Base-by-base conservation (phyloP, 2,797 vertebrate genomes). In the Argyrosomus regius region DNA sequence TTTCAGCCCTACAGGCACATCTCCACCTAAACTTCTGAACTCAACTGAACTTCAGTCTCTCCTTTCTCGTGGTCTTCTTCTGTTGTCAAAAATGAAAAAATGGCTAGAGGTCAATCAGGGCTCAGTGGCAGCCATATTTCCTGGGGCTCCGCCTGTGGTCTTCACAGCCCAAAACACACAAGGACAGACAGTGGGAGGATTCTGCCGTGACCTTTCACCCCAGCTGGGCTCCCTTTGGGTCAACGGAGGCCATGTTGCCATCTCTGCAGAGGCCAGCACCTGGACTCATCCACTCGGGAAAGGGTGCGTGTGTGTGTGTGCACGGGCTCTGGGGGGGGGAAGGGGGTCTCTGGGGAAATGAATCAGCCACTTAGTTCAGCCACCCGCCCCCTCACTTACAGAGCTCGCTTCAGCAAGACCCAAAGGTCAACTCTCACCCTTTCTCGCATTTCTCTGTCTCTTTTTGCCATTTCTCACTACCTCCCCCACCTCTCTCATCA, bases 371-470 rank as follows among this genome's bases (percentile, higher is more conserved):
- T 92, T 91, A 91, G 91, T 89, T 88, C 80, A 90, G 82, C 80
- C 78, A 72, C 81, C 91, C 91, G 90, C 89, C 93, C 87, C 89
- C 83, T 93, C 91, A 93, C 89, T 94, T 93, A 94, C 84, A 91
- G 90, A 80, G 83, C 85, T 92, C 46, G 81, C 86, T 89, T 91
- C 88, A 81, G 85, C 90, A 60, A 66, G 87, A 91, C 87, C 87
- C 82, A 86, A 87, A 92, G 93, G 93, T 95, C 92, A 94, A 93
- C 91, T 91, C 92, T 91, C 90, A 91, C 88, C 89, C 89, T 88
- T 88, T 88, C 89, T 91, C 67, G 72, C 87, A 91, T 93, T 92
- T 91, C 82, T 80, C 77, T 81, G 68, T 80, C 83, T 83, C 76
- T 80, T 81, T 84, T 69, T 65, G 78, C 75, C 70, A 62, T 86